phyloP scores from a whole-genome alignment of 2,113 vertebrate genomes.

The Tachysurus fulvidraco region DNA sequence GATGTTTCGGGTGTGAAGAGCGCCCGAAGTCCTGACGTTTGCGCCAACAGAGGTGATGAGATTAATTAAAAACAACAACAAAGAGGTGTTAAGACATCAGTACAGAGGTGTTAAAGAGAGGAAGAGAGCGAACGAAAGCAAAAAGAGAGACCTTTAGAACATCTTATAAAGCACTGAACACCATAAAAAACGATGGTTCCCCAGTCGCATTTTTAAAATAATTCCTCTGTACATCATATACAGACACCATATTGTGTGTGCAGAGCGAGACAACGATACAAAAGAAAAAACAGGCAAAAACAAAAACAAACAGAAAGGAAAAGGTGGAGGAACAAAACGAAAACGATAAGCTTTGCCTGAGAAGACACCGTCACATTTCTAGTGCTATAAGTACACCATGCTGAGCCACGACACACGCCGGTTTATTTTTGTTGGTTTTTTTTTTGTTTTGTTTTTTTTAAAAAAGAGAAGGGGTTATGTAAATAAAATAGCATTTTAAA shows the following conservation, averaged over 20 bases:
- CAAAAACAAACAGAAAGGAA: slow-evolving; percentile 15
- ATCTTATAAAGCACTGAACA: slow-evolving; percentile 34
- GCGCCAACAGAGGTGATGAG: background rate
- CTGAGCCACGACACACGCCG: slow-evolving; percentile 46
- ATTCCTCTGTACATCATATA: slow-evolving; percentile 86
- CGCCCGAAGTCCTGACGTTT: background rate
- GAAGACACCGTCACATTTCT: slow-evolving; percentile 54
- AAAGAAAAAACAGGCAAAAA: slow-evolving; percentile 25
- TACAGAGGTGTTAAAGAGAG: slow-evolving; percentile 5
- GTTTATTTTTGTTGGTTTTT: background rate
- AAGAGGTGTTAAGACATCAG: background rate
- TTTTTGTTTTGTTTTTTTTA: background rate
- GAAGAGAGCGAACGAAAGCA: background rate
- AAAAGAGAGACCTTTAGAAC: slow-evolving; percentile 17
- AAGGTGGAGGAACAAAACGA: slow-evolving; percentile 30
- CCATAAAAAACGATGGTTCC: slow-evolving; percentile 41
- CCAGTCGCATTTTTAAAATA: slow-evolving; percentile 72
- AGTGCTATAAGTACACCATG: slow-evolving; percentile 58
- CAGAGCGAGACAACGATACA: slow-evolving; percentile 53
- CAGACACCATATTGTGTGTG: slow-evolving; percentile 71
- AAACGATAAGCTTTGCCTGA: slow-evolving; percentile 47
- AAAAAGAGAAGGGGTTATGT: background rate
- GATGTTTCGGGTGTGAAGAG: background rate
- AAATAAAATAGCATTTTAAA: background rate
- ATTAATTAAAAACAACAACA: background rate